A percentile compares a stretch with the other conserved stretches of the same genome.
phyloP scores from a whole-genome alignment of 1,140 invertebrate genomes.

The Tyrophagus putrescentiae region DNA sequence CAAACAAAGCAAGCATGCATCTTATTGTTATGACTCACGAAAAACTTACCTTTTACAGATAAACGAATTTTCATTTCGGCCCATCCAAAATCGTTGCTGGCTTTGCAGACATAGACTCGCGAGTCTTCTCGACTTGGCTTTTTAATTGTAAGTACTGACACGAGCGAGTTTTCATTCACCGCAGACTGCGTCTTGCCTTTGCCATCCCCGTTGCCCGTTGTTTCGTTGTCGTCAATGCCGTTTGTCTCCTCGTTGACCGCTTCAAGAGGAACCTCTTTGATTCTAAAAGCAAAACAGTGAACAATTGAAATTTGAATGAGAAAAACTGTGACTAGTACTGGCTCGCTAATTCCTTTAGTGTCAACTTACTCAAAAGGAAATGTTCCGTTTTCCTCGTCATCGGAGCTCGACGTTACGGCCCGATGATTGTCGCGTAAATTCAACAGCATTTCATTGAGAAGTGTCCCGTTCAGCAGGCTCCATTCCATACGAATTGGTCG shows the following conservation, averaged over 20 bases:
- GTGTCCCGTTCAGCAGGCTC: not conserved
- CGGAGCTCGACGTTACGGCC: not conserved
- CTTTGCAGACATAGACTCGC: conserved; percentile 15
- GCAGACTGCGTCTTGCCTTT: not conserved
- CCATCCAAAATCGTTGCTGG: conserved; percentile 20
- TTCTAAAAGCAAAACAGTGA: too few relatives aligned
- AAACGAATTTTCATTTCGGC: conserved; percentile 69
- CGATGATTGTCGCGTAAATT: conserved; percentile 12
- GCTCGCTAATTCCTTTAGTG: conserved; percentile 1
- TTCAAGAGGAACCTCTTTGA: not conserved
- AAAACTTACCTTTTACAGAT: conserved; percentile 72
- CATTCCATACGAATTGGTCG: conserved; percentile 15
- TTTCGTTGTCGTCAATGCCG: not conserved
- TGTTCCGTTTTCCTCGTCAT: not conserved
- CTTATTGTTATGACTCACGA: too few relatives aligned
- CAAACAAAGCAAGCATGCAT: too few relatives aligned
- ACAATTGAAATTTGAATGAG: too few relatives aligned
- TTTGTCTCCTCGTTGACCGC: not conserved
- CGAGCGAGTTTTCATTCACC: not conserved
- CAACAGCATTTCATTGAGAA: not conserved
- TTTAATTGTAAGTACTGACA: conserved; percentile 8
- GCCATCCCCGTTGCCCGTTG: not conserved
- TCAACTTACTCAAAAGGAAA: conserved; percentile 10
- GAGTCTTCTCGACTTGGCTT: conserved; percentile 15
- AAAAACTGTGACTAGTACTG: too few relatives aligned